Evolutionary conservation across 2,797 vertebrate species (phyloP).

Genomic region (Phataginus tricuspis): DNA sequence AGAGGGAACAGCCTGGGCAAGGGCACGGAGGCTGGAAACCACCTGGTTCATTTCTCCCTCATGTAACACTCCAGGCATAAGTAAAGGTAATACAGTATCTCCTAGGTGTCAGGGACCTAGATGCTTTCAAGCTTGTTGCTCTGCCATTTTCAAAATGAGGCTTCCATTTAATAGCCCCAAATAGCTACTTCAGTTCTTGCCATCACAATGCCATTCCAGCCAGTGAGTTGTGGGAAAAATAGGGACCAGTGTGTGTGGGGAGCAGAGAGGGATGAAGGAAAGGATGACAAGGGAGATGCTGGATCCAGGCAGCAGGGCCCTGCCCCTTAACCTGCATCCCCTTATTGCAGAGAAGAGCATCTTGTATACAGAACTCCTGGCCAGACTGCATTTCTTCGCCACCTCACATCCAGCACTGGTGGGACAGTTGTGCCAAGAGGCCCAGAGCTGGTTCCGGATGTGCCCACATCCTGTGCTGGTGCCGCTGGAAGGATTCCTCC

Average conservation of each 20-base stretch:
- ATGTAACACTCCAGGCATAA: neutral
- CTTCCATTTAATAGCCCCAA: neutral
- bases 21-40: neutral
- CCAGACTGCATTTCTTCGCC: conserved; percentile 85
- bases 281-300: accelerated
- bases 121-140: neutral
- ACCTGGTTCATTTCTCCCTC: neutral
- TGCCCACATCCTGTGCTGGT: conserved; percentile 86
- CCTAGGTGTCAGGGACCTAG: neutral
- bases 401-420: conserved; percentile 82
- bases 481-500: conserved; percentile 89
- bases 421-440: conserved; percentile 88
- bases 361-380: conserved; percentile 87
- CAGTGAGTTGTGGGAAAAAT: neutral
- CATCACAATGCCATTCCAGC: neutral
- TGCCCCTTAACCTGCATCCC: neutral
- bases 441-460: conserved; percentile 85
- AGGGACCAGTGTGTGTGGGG: too few relatives aligned
- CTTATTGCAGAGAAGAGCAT: conserved; percentile 83
- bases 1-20: neutral
- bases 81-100: neutral
- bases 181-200: neutral
- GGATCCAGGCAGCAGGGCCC: accelerated
- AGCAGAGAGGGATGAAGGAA: neutral
- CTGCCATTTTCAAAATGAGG: neutral